Evolutionary conservation across 2,888 invertebrate genomes (phyloP).

Genomic region (Troides aeacus): DNA sequence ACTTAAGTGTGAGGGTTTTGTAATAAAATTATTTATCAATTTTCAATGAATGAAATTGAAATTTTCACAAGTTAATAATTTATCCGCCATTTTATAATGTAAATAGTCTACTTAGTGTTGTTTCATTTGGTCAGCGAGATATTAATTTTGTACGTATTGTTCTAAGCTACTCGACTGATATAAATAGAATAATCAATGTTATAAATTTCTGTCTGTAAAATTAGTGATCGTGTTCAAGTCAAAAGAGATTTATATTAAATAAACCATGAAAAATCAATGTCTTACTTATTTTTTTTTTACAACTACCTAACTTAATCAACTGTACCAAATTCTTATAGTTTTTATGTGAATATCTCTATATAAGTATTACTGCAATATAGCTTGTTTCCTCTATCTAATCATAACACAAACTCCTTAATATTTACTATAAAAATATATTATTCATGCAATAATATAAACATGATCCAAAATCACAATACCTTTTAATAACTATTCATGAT

Average conservation of each 20-base stretch:
- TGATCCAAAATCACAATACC: no score
- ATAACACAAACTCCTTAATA: no score
- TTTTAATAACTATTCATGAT: no score
- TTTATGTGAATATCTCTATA: no score
- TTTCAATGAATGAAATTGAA: not conserved
- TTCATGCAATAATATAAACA: no score
- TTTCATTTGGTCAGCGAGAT: conserved; percentile 62
- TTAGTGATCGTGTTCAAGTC: conserved; percentile 81
- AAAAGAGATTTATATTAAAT: conserved; percentile 79
- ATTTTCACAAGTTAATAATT: not conserved
- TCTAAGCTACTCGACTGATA: conserved; percentile 70
- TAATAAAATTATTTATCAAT: not conserved
- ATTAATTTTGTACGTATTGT: conserved; percentile 61
- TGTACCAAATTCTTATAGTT: not conserved
- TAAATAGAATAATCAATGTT: conserved; percentile 69
- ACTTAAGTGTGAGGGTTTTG: not conserved
- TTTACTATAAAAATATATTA: no score
- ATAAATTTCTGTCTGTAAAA: conserved; percentile 74
- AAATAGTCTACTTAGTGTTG: conserved; percentile 50
- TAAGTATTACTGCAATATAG: no score
- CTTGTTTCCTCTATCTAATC: no score
- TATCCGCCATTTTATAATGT: conserved; percentile 37
- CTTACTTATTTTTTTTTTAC: conserved; percentile 16
- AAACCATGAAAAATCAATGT: conserved; percentile 47
- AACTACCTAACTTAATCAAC: not conserved